Percentiles rank a stretch among this genome's conserved stretches.
phyloP scores from a whole-genome alignment of 1,140 invertebrate species.

The Gyrodactylus bullatarudis region DNA sequence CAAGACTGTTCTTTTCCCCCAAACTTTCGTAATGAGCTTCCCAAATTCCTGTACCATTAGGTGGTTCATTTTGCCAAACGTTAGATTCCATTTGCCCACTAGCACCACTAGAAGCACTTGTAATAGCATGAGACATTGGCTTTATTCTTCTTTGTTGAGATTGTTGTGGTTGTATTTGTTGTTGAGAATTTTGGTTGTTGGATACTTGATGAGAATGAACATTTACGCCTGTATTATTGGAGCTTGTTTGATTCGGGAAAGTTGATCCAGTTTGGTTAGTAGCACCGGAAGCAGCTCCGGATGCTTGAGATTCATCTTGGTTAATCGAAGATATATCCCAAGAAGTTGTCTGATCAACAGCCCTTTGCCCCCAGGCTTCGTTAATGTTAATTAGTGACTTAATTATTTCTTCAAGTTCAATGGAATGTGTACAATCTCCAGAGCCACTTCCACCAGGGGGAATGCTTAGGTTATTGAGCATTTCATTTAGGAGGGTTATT shows the following conservation, averaged over 20 bases:
- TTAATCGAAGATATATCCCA: neutral
- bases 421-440: no score
- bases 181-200: neutral
- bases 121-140: neutral
- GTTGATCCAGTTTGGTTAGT: no score
- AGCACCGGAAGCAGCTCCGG: no score
- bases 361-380: neutral
- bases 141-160: neutral
- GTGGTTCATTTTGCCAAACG: slow-evolving; percentile 4
- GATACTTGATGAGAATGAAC: no score
- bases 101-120: neutral
- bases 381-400: neutral
- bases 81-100: neutral
- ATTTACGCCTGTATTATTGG: no score
- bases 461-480: neutral
- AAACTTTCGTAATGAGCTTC: slow-evolving; percentile 1
- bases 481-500: neutral
- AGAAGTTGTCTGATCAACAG: slow-evolving; percentile 1
- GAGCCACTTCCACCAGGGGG: neutral
- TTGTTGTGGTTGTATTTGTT: neutral
- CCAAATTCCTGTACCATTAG: slow-evolving; percentile 1
- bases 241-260: no score
- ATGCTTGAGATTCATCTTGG: neutral
- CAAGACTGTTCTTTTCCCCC: neutral
- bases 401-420: neutral